Evolutionary conservation across 2,113 vertebrate genomes (phyloP).

Genomic region (Gorsachius goisagi): DNA sequence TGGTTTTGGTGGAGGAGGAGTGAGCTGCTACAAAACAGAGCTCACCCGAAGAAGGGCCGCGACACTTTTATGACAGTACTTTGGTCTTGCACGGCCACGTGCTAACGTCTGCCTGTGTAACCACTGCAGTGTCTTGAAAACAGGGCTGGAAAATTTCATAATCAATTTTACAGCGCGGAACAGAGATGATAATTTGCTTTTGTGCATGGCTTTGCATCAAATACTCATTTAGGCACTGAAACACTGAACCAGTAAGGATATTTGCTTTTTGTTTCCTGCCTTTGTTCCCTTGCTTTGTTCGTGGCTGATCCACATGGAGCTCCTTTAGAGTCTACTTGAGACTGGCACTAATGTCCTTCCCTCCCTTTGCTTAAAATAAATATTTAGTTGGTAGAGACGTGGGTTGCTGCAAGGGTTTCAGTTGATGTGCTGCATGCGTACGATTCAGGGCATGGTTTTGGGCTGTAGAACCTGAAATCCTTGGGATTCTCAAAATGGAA

Average conservation of each 20-base stretch:
- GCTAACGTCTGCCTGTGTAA: background rate
- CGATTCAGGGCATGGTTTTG: rapidly evolving
- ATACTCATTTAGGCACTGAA: background rate
- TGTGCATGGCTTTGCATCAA: background rate
- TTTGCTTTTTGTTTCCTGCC: background rate
- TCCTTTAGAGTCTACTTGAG: background rate
- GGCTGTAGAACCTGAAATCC: background rate
- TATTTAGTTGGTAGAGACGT: background rate
- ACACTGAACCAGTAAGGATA: background rate
- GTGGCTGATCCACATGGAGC: background rate
- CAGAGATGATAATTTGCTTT: background rate
- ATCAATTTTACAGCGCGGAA: background rate
- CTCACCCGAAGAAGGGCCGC: background rate
- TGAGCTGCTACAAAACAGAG: background rate
- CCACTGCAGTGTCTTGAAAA: background rate
- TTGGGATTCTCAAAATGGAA: background rate
- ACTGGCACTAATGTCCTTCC: background rate
- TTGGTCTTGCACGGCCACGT: background rate
- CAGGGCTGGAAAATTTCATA: background rate
- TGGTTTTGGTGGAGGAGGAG: background rate
- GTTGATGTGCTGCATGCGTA: background rate
- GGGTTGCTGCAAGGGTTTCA: background rate
- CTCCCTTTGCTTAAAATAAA: background rate
- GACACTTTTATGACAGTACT: background rate
- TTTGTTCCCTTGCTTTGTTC: constrained; percentile 3